Evolutionary conservation across 1,140 invertebrate genomes (phyloP).

Genomic region (Bacillus rossius): DNA sequence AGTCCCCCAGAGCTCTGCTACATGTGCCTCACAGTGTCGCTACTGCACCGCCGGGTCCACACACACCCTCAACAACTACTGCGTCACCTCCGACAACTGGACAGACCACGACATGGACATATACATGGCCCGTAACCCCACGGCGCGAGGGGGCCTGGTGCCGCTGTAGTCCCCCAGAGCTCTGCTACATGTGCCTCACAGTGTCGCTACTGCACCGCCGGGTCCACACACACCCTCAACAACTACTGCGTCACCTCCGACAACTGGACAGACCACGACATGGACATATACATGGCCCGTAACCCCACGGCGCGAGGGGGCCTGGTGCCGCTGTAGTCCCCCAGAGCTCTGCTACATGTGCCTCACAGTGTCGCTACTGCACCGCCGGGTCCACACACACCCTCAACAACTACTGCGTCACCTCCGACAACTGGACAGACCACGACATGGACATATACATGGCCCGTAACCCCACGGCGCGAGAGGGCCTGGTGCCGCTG

Average conservation of each 20-base stretch:
- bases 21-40: too few species aligned
- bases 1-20: too few species aligned
- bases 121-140: constrained; percentile 87
- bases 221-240: constrained; percentile 72
- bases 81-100: constrained; percentile 87
- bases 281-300: constrained; percentile 91
- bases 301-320: constrained; percentile 81
- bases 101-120: constrained; percentile 95
- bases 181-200: too few species aligned
- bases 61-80: constrained; percentile 77
- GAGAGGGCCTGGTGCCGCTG: constrained; percentile 76
- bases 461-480: constrained; percentile 80
- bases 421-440: constrained; percentile 89
- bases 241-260: constrained; percentile 83
- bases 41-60: constrained; percentile 65
- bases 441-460: constrained; percentile 95
- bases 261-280: constrained; percentile 93
- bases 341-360: too few species aligned
- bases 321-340: constrained; percentile 71
- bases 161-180: constrained; percentile 69
- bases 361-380: constrained; percentile 60
- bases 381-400: constrained; percentile 67
- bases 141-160: constrained; percentile 74
- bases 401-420: constrained; percentile 79
- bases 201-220: constrained; percentile 58